phyloP scores from a whole-genome alignment of 2,888 invertebrate genomes.

The Cepaea hortensis region DNA sequence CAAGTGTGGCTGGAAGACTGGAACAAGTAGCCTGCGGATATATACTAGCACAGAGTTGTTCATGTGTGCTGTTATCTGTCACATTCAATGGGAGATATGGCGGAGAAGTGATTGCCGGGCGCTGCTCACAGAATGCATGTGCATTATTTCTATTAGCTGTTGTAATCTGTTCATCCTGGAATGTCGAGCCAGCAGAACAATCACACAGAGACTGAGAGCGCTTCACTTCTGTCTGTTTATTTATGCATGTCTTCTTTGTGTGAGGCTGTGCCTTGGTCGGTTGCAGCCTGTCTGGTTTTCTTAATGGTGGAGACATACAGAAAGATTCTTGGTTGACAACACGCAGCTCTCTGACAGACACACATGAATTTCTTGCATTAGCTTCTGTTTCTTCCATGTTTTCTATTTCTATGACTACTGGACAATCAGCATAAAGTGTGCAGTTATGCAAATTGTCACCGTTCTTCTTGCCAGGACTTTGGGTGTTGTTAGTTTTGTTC shows the following conservation, averaged over 20 bases:
- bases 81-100: not conserved
- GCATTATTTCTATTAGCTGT: not conserved
- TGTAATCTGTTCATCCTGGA: not conserved
- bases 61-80: not conserved
- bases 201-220: not conserved
- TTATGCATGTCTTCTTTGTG: not conserved
- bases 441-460: too few species aligned
- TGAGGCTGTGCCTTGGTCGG: not conserved
- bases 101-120: not conserved
- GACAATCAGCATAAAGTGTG: not conserved
- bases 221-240: too few species aligned
- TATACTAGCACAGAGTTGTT: not conserved
- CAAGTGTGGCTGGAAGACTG: slow-evolving; percentile 33
- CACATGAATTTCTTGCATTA: not conserved
- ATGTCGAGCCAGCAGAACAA: not conserved
- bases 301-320: not conserved
- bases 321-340: too few species aligned
- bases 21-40: not conserved
- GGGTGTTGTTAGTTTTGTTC: not conserved
- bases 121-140: not conserved
- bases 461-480: not conserved
- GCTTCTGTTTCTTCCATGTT: not conserved
- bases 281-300: not conserved
- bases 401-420: not conserved
- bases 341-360: not conserved